These are phyloP conservation scores for Phytoseiulus persimilis DNA, from an alignment of 2,888 invertebrate species.

Conservation along the genomic window DNA sequence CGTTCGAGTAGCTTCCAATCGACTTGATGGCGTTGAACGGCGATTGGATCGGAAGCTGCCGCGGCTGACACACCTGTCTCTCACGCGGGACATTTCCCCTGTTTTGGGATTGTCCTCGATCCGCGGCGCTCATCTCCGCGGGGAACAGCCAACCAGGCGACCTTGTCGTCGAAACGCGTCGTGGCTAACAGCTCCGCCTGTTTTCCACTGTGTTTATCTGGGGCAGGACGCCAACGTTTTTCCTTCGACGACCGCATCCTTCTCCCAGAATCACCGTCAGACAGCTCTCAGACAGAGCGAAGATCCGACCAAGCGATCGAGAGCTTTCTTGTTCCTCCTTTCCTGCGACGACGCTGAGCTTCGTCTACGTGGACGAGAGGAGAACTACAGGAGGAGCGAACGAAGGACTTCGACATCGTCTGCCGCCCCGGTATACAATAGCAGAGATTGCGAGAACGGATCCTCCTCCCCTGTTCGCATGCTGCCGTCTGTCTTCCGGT, in stretches of 20 bases:
- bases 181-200: neutral
- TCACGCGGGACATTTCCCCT: neutral
- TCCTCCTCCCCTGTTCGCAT: neutral
- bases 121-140: neutral
- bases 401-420: neutral
- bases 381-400: neutral
- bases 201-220: neutral
- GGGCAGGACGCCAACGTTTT: neutral
- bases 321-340: neutral
- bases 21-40: neutral
- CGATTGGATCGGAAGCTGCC: neutral
- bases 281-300: neutral
- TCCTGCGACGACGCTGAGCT: neutral
- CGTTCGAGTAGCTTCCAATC: neutral
- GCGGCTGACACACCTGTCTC: neutral
- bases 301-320: neutral
- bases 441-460: neutral
- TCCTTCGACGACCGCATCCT: neutral
- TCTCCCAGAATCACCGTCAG: neutral
- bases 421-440: neutral
- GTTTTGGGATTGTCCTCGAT: neutral
- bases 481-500: neutral
- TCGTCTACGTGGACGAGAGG: neutral
- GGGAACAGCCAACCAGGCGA: neutral
- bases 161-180: neutral